Evolutionary conservation across 2,113 vertebrate species (phyloP).

Genomic region (Loxodonta africana): DNA sequence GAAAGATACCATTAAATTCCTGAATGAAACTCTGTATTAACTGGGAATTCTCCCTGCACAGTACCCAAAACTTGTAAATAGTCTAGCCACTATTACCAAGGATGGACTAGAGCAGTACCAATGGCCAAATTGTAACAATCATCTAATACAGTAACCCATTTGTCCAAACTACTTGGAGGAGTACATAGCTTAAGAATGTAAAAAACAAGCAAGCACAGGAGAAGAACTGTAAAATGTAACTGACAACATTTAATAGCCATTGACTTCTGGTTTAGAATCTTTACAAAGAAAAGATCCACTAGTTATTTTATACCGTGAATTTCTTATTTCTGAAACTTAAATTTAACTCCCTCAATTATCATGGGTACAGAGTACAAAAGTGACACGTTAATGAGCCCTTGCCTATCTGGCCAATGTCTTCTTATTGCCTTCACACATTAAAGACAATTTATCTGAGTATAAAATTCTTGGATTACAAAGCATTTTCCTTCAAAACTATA

Average conservation of each 20-base stretch:
- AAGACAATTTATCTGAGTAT: background rate
- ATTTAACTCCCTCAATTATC: slow-evolving; percentile 14
- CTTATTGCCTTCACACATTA: background rate
- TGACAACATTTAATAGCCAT: background rate
- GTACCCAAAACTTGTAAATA: background rate
- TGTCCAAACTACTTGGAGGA: background rate
- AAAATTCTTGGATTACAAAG: slow-evolving; percentile 21
- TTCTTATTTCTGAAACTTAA: slow-evolving; percentile 29
- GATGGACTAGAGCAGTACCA: slow-evolving; percentile 8
- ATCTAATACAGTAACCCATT: background rate
- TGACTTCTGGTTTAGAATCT: background rate
- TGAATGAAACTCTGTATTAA: background rate
- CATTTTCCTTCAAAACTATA: background rate
- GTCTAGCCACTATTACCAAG: background rate
- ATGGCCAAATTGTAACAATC: background rate
- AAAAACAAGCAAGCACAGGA: background rate
- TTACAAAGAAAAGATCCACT: background rate
- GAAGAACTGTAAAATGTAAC: slow-evolving; percentile 2
- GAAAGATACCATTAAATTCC: background rate
- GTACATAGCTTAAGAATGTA: background rate
- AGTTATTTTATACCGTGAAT: background rate
- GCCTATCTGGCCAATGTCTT: background rate
- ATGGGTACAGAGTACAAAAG: background rate
- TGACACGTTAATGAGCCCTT: background rate
- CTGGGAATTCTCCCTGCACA: background rate